Conservation (phyloP, 2,888 invertebrate genomes). For the Mantis religiosa region DNA sequence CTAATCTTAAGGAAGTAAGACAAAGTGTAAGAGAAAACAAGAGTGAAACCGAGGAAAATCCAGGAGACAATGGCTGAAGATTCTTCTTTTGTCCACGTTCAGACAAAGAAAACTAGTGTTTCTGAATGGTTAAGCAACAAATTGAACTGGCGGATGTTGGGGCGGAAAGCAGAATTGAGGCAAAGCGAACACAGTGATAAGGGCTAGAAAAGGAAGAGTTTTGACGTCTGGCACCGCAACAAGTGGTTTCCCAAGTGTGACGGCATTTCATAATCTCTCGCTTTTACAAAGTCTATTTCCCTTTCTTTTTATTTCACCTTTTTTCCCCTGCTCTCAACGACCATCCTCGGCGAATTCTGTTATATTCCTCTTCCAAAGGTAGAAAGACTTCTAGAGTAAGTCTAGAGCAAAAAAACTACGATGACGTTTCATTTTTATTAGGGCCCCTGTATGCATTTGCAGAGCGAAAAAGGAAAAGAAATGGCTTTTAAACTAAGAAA, state of each 20-base stretch:
- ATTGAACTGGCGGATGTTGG: neutral
- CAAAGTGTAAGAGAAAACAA: no score
- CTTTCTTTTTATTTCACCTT: neutral
- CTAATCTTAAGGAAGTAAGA: no score
- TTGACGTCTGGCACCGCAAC: constrained; percentile 16
- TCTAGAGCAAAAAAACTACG: neutral
- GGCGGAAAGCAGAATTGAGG: neutral
- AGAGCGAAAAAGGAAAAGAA: neutral
- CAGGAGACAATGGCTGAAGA: neutral
- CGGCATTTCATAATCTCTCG: constrained; percentile 15
- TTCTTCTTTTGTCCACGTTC: neutral
- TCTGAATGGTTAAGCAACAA: neutral
- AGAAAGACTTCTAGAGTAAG: neutral
- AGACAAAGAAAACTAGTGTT: neutral
- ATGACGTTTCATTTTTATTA: neutral
- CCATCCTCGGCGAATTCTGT: neutral
- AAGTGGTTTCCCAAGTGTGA: constrained; percentile 15
- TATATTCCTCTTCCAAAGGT: neutral
- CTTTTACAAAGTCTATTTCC: constrained; percentile 2
- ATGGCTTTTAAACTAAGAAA: neutral
- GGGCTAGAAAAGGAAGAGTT: neutral
- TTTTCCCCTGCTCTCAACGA: neutral
- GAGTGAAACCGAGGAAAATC: no score
- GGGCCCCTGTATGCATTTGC: neutral
- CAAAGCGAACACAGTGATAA: neutral